Evolutionary conservation across 1,140 invertebrate genomes (phyloP), one percentile per base, ranked within the genome.

Genomic region (Drosophila varians): DNA sequence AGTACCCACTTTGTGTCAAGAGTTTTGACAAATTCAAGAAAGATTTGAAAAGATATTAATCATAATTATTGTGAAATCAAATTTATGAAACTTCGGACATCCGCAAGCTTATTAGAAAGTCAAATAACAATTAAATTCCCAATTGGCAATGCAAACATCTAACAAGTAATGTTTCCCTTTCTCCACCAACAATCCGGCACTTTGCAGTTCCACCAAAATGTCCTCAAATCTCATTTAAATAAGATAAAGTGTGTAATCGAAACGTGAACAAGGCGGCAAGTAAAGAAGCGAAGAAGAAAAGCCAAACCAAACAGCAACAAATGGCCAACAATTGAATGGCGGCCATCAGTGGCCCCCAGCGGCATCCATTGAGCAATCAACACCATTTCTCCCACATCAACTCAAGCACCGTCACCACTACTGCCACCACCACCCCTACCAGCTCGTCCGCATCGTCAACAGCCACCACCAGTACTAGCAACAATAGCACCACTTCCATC

Each of bases 291-390:
- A 52, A 51, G 21, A 80, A 55, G 16, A 55, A 38, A 40, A 53
- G 40, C 16, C 36, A 16, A 72, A 73, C n/a, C 45, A 49, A 74
- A 55, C 57, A 68, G 51, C 51, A 77, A 48, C 58, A 74, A 90
- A 90, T 91, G 90, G 88, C 70, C 73, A 75, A 77, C 77, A 89
- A 92, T 92, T 94, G 89, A 93, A 96, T 96, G 96, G 96, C 95
- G 94, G 95, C 92, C 91, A 93, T 93, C 94, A 93, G 95, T 94
- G 93, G 95, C 93, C 91, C 94, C 89, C 94, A 94, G 92, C 94
- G 95, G 93, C 95, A 96, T 94, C 95, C 77, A 88, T 84, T 84
- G 80, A 84, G 80, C 80, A 86, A 86, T 80, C 80, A 84, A 77
- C 80, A 86, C 82, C 76, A 84, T 80, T 80, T 86, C 76, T 86